These are phyloP conservation scores for Lysiphlebus fabarum DNA, from an alignment of 1,140 invertebrate genomes.

Conservation along the genomic window DNA sequence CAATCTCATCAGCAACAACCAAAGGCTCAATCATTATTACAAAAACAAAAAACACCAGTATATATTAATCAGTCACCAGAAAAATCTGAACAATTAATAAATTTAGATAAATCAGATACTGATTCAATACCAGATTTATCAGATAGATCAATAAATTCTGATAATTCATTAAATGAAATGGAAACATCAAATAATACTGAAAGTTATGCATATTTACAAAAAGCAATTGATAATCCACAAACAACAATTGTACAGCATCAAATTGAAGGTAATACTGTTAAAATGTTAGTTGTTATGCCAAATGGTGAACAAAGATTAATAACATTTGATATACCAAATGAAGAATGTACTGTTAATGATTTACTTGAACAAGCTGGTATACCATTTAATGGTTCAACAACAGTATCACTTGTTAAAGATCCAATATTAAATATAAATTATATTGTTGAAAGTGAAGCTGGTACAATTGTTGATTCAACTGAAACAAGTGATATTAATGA, in stretches of 20 bases:
- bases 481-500: conserved; percentile 31
- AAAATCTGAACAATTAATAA: neutral
- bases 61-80: conserved; percentile 25
- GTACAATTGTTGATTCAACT: conserved; percentile 24
- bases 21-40: neutral
- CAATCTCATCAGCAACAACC: conserved; percentile 16
- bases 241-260: conserved; percentile 47
- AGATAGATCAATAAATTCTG: neutral
- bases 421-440: conserved; percentile 70
- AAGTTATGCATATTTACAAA: conserved; percentile 42
- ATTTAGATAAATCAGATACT: no score
- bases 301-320: conserved; percentile 74
- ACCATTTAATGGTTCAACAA: conserved; percentile 53
- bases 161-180: neutral
- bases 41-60: conserved; percentile 19
- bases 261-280: conserved; percentile 62
- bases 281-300: conserved; percentile 71
- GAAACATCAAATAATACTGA: conserved; percentile 23
- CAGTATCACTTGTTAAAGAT: conserved; percentile 68
- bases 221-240: conserved; percentile 44
- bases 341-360: conserved; percentile 76
- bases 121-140: neutral
- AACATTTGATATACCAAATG: conserved; percentile 73
- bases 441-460: conserved; percentile 60
- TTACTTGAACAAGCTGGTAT: conserved; percentile 67